These are phyloP conservation scores for Palythoa heliodiscus DNA, from an alignment of 92 coral and sea anemone genomes.

Conservation along the genomic window DNA sequence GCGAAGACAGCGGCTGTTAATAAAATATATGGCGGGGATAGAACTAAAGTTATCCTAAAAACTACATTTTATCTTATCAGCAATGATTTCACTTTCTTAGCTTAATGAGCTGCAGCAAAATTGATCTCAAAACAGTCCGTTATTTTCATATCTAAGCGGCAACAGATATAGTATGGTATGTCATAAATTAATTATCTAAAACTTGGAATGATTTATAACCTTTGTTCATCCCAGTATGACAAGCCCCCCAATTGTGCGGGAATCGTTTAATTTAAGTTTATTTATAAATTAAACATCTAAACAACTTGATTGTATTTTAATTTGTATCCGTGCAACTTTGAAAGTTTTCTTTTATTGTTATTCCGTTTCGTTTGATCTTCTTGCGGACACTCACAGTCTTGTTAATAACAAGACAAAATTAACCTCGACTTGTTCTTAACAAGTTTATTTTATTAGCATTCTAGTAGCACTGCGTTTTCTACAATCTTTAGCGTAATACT, in stretches of 20 bases:
- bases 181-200: background rate
- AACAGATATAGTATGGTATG: background rate
- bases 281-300: background rate
- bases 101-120: background rate
- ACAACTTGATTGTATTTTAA: background rate
- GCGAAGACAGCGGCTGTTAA: background rate
- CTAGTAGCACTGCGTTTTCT: too few relatives aligned
- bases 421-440: background rate
- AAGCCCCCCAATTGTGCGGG: background rate
- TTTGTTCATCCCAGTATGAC: background rate
- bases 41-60: background rate
- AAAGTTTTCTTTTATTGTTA: background rate
- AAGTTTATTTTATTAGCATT: too few relatives aligned
- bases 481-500: too few relatives aligned
- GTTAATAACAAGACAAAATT: background rate
- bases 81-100: background rate
- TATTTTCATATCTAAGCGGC: background rate
- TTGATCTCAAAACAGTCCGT: background rate
- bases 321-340: background rate
- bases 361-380: background rate
- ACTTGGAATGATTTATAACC: background rate
- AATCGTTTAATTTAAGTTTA: background rate
- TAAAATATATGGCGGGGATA: background rate
- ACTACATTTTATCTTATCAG: background rate
- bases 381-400: background rate